Conservation (phyloP, 2,888 invertebrate genomes). For the Tuta absoluta region DNA sequence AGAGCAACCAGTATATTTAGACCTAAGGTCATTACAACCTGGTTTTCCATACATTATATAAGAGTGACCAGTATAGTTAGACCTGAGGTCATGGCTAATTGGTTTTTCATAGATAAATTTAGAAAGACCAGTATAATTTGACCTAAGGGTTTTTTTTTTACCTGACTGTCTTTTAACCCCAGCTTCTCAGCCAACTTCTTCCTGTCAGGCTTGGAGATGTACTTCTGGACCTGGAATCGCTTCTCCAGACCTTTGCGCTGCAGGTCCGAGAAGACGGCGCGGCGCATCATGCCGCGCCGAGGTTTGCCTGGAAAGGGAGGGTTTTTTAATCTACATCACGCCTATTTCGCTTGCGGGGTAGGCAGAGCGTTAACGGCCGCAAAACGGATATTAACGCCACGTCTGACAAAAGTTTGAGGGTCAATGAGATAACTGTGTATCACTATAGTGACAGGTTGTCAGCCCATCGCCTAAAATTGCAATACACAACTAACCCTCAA, state of each 20-base stretch:
- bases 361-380: neutral
- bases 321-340: no score
- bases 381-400: no score
- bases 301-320: slow-evolving; percentile 83
- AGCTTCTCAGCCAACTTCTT: slow-evolving; percentile 98
- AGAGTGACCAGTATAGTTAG: neutral
- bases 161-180: slow-evolving; percentile 98
- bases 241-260: slow-evolving; percentile 98
- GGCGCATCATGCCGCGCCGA: slow-evolving; percentile 96
- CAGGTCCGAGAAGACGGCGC: slow-evolving; percentile 98
- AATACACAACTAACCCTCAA: no score
- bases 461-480: no score
- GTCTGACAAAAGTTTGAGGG: no score
- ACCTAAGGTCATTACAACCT: no score
- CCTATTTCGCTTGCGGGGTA: neutral
- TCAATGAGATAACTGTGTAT: no score
- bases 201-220: slow-evolving; percentile 98
- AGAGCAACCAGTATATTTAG: no score
- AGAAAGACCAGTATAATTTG: neutral
- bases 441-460: no score
- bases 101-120: no score
- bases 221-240: slow-evolving; percentile 97
- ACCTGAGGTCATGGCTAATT: no score
- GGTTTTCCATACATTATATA: no score
- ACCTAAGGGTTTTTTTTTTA: slow-evolving; percentile 55